These are phyloP conservation scores for Rhynchotus rufescens DNA, from an alignment of 2,797 vertebrate species.

Conservation along the genomic window DNA sequence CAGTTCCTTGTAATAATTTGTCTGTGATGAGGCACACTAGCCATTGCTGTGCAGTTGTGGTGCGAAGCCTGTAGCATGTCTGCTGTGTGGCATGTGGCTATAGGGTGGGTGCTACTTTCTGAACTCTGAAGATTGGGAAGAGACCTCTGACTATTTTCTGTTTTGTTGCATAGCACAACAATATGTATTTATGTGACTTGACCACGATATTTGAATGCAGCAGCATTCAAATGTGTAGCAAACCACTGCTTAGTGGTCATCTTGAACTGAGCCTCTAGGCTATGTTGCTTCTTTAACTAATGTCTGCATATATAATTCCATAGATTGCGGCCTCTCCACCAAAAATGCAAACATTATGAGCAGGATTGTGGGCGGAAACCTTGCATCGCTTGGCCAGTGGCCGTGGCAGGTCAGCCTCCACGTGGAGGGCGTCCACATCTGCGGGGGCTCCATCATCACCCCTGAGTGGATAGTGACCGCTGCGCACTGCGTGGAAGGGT, in stretches of 20 bases:
- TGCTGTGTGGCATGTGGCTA: fast-evolving
- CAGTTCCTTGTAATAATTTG: background rate
- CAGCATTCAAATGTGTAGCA: background rate
- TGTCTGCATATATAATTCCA: constrained; percentile 36
- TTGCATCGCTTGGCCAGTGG: constrained; percentile 79
- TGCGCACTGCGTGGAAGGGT: constrained; percentile 88
- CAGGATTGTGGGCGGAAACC: constrained; percentile 87
- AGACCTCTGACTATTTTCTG: background rate
- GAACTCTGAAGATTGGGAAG: background rate
- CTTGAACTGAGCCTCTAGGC: background rate
- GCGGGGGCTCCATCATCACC: constrained; percentile 88
- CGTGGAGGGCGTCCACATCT: constrained; percentile 73
- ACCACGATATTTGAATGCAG: background rate
- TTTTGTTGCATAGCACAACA: background rate
- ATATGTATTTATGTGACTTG: fast-evolving
- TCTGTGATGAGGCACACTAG: background rate
- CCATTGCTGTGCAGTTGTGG: fast-evolving
- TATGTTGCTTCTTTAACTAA: background rate
- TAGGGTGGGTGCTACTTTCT: fast-evolving
- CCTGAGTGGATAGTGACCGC: constrained; percentile 87
- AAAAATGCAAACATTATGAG: constrained; percentile 5
- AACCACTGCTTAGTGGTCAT: background rate
- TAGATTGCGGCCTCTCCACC: constrained; percentile 72
- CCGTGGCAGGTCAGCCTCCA: constrained; percentile 91
- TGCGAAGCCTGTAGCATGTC: background rate